Conservation (phyloP, 2,888 invertebrate species). For the Xestia xanthographa region DNA sequence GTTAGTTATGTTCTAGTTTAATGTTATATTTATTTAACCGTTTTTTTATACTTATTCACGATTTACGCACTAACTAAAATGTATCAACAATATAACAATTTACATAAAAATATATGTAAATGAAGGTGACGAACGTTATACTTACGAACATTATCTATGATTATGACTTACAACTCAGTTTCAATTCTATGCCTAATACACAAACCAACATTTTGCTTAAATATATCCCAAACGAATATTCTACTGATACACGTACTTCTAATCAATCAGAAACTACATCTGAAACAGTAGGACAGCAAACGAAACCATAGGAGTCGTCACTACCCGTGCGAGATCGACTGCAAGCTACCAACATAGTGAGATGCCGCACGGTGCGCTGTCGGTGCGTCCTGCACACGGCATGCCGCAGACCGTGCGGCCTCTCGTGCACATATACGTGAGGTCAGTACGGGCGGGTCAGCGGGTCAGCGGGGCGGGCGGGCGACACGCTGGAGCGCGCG, state of each 20-base stretch:
- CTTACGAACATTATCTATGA: background rate
- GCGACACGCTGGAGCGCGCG: background rate
- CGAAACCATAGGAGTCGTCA: background rate
- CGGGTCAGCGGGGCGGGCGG: too few relatives aligned
- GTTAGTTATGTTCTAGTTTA: constrained; percentile 2
- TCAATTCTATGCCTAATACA: background rate
- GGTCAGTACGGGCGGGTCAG: background rate
- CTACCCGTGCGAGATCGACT: background rate
- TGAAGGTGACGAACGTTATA: background rate
- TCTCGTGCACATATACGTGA: too few relatives aligned
- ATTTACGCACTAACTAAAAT: constrained; percentile 10
- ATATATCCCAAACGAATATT: background rate
- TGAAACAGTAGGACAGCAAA: constrained; percentile 20
- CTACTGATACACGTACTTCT: background rate
- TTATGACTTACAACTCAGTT: background rate
- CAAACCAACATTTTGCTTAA: background rate
- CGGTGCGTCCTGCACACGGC: too few relatives aligned
- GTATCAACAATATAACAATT: background rate
- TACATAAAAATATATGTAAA: background rate
- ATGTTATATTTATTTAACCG: background rate
- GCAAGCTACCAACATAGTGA: constrained; percentile 7
- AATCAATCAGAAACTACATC: constrained; percentile 6
- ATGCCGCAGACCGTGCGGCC: too few relatives aligned
- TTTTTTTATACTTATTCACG: constrained; percentile 7
- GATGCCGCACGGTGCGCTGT: too few relatives aligned